Evolutionary conservation across 2,888 invertebrate species (phyloP), one percentile per base, ranked within the genome.

Genomic region (Himalopsyche japonica): DNA sequence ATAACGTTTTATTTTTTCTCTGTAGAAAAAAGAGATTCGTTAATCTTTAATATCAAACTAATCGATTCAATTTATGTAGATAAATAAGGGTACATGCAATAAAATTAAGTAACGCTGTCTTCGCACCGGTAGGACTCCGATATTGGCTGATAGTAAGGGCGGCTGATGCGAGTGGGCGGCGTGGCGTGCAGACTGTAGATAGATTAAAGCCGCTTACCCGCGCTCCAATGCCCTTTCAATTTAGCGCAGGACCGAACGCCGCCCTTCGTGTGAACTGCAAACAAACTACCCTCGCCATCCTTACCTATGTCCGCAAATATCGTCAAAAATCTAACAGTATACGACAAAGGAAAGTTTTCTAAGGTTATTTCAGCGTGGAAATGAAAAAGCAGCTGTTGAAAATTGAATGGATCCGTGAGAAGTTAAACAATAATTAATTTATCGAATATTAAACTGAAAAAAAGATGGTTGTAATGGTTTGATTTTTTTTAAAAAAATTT

Each of bases 201-300:
- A 84, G 82, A 86, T 84, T 84, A 85, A 84, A 86, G 85, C 86
- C 84, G 86, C 85, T 86, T 86, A 86, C 48, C 82, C 84, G 70
- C 86, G 86, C 86, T 76, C 81, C 81, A 84, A 82, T 83, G 85
- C 86, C 86, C 83, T 86, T 86, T 85, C 84, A 86, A 86, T 86
- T 86, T 86, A 79, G 82, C 57, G 85, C 78, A 49, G 76, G 8
- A 49, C 70, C 78, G 78, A 81, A 27, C 48, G 18, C 64, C 79
- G 43, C 81, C 84, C 79, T 70, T 70, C 48, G 15, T 27, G 64
- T 47, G 64, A 64, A 81, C 78, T 49, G 47, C 77, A 57, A 70
- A 57, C 81, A 34, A 43, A 43, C 76, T 32, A 30, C 70, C 70
- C 70, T 27, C 27, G 12, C 70, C 30, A 64, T 64, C 27, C 24